Evolutionary conservation across 30 jellyfish, hydroid and myxozoan genomes (phyloP), one percentile per base, ranked within the genome.

Genomic region (Calvadosia cruxmelitensis): DNA sequence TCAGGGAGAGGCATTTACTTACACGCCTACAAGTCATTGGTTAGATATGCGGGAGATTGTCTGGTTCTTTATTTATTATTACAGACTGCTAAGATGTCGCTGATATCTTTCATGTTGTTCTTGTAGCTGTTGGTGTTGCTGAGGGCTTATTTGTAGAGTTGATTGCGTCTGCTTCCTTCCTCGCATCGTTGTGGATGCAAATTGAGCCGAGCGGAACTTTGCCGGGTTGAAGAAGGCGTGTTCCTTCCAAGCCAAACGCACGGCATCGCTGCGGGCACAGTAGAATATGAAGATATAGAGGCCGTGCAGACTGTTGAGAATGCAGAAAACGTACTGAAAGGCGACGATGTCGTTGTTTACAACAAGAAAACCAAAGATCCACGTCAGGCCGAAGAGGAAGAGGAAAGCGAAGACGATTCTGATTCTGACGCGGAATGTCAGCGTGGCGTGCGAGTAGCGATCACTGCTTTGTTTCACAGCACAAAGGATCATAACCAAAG

Each of bases 311-410:
- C 86, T 64, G 71, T 66, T 73, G 31, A 86, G 67, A 68, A 86
- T 75, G 83, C 96, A 86, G 83, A 86, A 86, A 15, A 79, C 31
- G 49, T 86, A 86, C 73, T 86, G 94, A 34, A 86, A 79, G 24
- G 92, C 92, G 15, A 86, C 28, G 25, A 70, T 52, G 70, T 79
- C 92, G 52, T 74, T 78, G 35, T 70, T 73, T 15, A 79, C 63
- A 3, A 86, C 93, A 30, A 86, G 71, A 61, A 86, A 73, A 25
- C 96, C 96, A 52, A 86, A 86, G 24, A 78, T 13, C 96, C 96
- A 86, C 1, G 96, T 78, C 33, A 86, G 70, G 63, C 96, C 85
- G 73, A 86, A 86, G 27, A 86, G 82, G 49, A 86, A 76, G 33
- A 78, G 70, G 68, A 86, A 86, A 1, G 96, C 91, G 5, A 72